phyloP scores from a whole-genome alignment of 2,113 vertebrate genomes.

The Zeus faber region DNA sequence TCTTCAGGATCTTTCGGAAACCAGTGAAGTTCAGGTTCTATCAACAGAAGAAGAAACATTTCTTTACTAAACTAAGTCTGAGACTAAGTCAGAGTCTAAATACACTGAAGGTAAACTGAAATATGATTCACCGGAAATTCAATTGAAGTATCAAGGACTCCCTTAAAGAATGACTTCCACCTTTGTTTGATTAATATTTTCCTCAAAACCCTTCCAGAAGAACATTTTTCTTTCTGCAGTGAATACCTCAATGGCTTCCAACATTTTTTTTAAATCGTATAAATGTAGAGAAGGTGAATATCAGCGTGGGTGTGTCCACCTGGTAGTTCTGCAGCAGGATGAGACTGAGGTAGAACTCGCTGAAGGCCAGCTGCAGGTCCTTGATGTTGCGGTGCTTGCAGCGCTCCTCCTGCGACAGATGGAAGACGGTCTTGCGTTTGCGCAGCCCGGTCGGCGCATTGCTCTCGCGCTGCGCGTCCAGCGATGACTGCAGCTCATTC shows the following conservation, averaged over 20 bases:
- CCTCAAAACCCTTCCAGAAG: too few species aligned
- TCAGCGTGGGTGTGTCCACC: constrained; percentile 61
- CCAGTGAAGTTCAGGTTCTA: constrained; percentile 99
- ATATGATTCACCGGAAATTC: too few species aligned
- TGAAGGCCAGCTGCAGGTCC: constrained; percentile 98
- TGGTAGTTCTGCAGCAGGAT: constrained; percentile 99
- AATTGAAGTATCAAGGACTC: too few species aligned
- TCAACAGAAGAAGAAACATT: constrained; percentile 29
- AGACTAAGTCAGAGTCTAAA: too few species aligned
- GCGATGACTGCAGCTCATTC: constrained; percentile 92
- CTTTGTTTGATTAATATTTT: too few species aligned
- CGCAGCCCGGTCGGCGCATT: constrained; percentile 77
- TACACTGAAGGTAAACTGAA: too few species aligned
- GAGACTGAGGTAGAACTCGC: constrained; percentile 99
- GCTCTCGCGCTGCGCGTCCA: constrained; percentile 92
- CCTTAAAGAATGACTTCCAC: too few species aligned
- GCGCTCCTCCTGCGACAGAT: constrained; percentile 92
- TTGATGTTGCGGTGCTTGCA: constrained; percentile 95
- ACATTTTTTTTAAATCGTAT: too few species aligned
- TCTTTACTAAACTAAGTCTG: too few species aligned
- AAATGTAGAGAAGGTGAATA: too few species aligned
- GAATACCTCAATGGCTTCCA: too few species aligned
- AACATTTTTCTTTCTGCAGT: too few species aligned
- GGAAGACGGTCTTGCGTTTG: constrained; percentile 89
- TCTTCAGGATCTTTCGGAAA: constrained; percentile 98